Evolutionary conservation across 2,888 invertebrate species (phyloP).

Genomic region (Drosophila subquinaria): DNA sequence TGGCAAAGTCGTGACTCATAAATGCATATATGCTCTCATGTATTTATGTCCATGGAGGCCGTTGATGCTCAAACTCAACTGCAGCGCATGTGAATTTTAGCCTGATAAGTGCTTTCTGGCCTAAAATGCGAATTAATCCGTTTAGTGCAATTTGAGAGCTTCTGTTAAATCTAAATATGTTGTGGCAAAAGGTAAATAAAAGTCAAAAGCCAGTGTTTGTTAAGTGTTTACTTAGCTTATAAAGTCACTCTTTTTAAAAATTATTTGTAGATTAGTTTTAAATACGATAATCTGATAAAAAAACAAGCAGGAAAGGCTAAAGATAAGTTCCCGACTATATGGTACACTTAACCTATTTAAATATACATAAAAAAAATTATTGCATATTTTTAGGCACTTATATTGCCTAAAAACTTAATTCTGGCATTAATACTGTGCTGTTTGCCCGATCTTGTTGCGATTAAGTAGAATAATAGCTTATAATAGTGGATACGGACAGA

Average conservation of each 20-base stretch:
- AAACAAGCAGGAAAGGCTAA: no score
- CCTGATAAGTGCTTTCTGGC: background rate
- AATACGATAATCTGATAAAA: no score
- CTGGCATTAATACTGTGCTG: no score
- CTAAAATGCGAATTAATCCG: background rate
- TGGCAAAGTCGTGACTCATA: slow-evolving; percentile 52
- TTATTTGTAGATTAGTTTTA: no score
- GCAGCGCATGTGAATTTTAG: background rate
- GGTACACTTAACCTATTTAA: no score
- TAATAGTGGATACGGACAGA: no score
- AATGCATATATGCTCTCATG: background rate
- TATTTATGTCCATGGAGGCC: background rate
- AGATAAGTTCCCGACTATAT: no score
- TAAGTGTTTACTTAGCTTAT: background rate
- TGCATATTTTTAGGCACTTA: no score
- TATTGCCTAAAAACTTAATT: no score
- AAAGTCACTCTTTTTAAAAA: background rate
- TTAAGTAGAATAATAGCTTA: no score
- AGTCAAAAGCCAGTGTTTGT: background rate
- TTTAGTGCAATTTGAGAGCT: background rate
- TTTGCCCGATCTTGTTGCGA: no score
- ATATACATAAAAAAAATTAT: no score
- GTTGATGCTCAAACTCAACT: background rate
- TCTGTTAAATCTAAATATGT: background rate
- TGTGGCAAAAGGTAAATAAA: background rate